Evolutionary conservation across 2,888 invertebrate species (phyloP).

Genomic region (Conomelus anceps): DNA sequence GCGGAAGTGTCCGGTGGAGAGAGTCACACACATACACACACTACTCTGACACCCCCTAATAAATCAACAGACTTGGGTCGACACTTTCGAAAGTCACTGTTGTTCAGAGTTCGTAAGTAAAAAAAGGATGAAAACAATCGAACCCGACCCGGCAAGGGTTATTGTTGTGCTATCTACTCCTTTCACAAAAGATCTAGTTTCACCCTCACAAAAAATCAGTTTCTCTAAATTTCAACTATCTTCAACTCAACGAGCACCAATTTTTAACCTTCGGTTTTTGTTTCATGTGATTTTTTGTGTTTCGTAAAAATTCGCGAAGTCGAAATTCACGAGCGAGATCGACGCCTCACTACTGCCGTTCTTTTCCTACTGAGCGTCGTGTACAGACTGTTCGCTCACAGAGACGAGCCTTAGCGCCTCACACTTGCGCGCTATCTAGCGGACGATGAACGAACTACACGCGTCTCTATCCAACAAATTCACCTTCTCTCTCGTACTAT

Average conservation of each 20-base stretch:
- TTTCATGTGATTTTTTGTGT: not conserved
- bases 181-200: not conserved
- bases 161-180: not conserved
- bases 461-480: slow-evolving; percentile 24
- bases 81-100: not conserved
- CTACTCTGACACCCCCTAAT: not conserved
- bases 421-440: slow-evolving; percentile 49
- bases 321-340: slow-evolving; percentile 8
- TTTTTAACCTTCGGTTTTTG: not conserved
- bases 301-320: not conserved
- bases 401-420: slow-evolving; percentile 11
- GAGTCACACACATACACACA: too few species aligned
- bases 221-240: not conserved
- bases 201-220: not conserved
- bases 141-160: not conserved
- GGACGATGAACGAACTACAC: slow-evolving; percentile 36
- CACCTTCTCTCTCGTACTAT: not conserved
- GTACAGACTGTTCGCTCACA: slow-evolving; percentile 8
- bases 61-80: not conserved
- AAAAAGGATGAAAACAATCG: not conserved
- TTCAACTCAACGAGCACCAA: not conserved
- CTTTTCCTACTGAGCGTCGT: slow-evolving; percentile 39
- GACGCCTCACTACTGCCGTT: slow-evolving; percentile 32
- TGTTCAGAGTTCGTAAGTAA: not conserved
- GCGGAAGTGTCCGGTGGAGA: not conserved